Evolutionary conservation across 2,888 invertebrate species (phyloP).

Genomic region (Hirtodrosophila histrioides): DNA sequence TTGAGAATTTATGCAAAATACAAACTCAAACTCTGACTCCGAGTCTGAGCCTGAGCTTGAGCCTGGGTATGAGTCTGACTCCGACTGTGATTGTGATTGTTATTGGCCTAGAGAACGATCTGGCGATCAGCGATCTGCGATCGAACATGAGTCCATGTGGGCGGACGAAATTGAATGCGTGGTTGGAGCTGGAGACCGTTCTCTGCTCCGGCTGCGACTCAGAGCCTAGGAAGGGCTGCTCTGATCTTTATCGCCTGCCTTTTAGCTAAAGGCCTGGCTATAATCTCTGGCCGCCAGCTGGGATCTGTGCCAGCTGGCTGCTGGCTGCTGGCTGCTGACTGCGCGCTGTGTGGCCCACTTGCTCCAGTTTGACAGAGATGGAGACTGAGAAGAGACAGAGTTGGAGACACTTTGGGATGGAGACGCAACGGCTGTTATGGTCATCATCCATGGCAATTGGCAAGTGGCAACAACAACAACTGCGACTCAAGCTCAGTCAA

Average conservation of each 20-base stretch:
- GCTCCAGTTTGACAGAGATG: conserved; percentile 35
- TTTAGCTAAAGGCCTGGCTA: conserved; percentile 68
- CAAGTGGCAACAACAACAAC: conserved; percentile 28
- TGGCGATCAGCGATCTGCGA: conserved; percentile 42
- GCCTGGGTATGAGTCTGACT: conserved; percentile 3
- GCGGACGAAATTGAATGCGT: conserved; percentile 74
- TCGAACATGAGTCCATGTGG: conserved; percentile 58
- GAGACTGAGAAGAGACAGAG: background rate
- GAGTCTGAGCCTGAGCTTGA: no score
- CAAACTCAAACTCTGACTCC: conserved; percentile 12
- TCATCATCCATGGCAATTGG: conserved; percentile 13
- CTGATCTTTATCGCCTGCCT: conserved; percentile 66
- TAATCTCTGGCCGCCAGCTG: conserved; percentile 30
- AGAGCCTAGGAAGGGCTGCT: conserved; percentile 43
- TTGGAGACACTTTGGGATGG: conserved; percentile 29
- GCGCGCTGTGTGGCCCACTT: conserved; percentile 63
- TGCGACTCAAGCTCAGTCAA: conserved; percentile 47
- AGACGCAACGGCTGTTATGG: conserved; percentile 47
- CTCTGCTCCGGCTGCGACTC: background rate
- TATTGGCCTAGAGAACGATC: conserved; percentile 73
- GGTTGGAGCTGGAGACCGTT: conserved; percentile 11
- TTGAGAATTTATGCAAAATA: conserved; percentile 70
- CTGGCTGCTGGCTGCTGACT: no score
- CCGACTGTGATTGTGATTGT: conserved; percentile 57
- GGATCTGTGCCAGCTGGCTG: conserved; percentile 44